phyloP scores from a whole-genome alignment of 1,140 invertebrate genomes.

The Drosophila pachea region DNA sequence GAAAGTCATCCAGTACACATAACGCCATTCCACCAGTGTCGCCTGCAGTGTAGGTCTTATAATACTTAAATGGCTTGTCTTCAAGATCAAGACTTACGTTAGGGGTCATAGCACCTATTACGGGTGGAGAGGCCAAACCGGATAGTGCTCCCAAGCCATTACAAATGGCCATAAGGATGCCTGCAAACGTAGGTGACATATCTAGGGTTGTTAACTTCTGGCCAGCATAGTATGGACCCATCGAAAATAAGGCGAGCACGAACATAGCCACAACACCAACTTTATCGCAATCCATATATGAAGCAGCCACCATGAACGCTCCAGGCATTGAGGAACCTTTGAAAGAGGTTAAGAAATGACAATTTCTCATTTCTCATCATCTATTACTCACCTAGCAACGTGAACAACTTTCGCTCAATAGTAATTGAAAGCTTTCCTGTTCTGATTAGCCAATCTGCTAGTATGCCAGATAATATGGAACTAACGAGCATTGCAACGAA shows the following conservation, averaged over 20 bases:
- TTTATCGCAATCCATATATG: slow-evolving; percentile 51
- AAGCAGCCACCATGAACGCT: slow-evolving; percentile 38
- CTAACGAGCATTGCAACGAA: slow-evolving; percentile 54
- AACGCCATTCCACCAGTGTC: slow-evolving; percentile 25
- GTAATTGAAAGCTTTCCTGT: slow-evolving; percentile 9
- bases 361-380: too few relatives aligned
- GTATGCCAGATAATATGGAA: slow-evolving; percentile 33
- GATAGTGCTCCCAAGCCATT: slow-evolving; percentile 88
- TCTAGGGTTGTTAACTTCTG: slow-evolving; percentile 88
- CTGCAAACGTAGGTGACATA: slow-evolving; percentile 87
- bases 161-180: slow-evolving; percentile 88
- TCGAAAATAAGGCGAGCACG: slow-evolving; percentile 75
- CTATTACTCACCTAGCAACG: slow-evolving; percentile 38
- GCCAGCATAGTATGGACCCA: slow-evolving; percentile 85
- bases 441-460: slow-evolving; percentile 49
- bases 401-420: slow-evolving; percentile 34
- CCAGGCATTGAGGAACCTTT: slow-evolving; percentile 50
- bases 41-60: slow-evolving; percentile 3
- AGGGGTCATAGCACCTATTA: slow-evolving; percentile 87
- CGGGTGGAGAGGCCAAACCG: slow-evolving; percentile 87
- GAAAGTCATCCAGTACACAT: slow-evolving; percentile 26
- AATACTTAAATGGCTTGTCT: not conserved
- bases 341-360: not conserved
- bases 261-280: slow-evolving; percentile 34
- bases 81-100: slow-evolving; percentile 81